Conservation (phyloP, 2,113 vertebrate genomes). For the Psephotus haematonotus region DNA sequence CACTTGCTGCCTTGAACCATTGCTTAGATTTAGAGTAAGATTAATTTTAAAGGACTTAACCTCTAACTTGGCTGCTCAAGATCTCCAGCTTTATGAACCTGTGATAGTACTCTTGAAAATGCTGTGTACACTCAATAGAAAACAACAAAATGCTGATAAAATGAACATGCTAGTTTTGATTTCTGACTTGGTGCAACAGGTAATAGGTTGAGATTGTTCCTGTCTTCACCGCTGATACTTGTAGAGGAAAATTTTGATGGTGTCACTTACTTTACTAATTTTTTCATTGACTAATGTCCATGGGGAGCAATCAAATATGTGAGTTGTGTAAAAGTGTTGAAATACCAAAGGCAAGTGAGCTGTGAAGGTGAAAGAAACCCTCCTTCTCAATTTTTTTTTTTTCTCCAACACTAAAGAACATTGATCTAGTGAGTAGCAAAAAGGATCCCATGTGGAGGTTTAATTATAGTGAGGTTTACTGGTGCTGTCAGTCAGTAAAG, state of each 20-base stretch:
- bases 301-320: slow-evolving; percentile 1
- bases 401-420: slow-evolving; percentile 9
- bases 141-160: background rate
- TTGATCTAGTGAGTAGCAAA: slow-evolving; percentile 40
- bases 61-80: background rate
- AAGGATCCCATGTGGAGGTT: slow-evolving; percentile 65
- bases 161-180: background rate
- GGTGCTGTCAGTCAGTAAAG: slow-evolving; percentile 66
- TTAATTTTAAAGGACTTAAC: background rate
- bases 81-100: background rate
- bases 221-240: background rate
- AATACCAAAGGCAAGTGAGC: slow-evolving; percentile 7
- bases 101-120: background rate
- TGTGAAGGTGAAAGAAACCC: slow-evolving; percentile 54
- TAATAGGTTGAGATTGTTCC: background rate
- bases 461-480: slow-evolving; percentile 74
- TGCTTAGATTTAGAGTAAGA: background rate
- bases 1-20: background rate
- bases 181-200: background rate
- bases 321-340: background rate
- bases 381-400: background rate
- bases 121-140: background rate
- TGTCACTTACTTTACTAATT: background rate
- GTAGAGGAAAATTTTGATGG: background rate
- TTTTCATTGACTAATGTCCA: slow-evolving; percentile 16